phyloP scores from a whole-genome alignment of 2,113 vertebrate species.

The Nycticebus coucang region DNA sequence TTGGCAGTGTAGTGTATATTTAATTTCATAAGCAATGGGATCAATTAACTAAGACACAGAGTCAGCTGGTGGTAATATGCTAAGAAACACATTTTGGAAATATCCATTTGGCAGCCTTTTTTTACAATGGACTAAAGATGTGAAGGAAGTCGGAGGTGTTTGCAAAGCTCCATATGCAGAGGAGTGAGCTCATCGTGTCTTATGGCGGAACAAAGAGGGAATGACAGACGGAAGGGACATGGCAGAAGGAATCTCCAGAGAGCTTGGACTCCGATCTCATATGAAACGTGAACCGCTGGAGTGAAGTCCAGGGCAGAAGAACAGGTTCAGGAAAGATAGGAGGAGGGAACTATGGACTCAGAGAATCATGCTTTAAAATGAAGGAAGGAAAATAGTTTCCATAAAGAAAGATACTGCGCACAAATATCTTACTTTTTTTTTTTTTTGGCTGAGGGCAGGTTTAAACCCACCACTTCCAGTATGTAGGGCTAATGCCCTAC shows the following conservation, averaged over 20 bases:
- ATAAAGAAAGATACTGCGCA: not conserved
- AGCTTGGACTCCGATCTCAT: not conserved
- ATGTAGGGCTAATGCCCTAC: too few species aligned
- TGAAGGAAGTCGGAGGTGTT: not conserved
- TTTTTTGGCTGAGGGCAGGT: too few species aligned
- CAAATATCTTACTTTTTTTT: not conserved
- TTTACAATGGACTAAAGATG: not conserved
- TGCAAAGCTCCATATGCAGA: not conserved
- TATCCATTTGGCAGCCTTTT: not conserved
- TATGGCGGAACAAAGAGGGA: not conserved
- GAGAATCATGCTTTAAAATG: not conserved
- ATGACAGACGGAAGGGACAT: not conserved
- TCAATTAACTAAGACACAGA: not conserved
- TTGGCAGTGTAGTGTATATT: not conserved
- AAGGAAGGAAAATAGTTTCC: not conserved
- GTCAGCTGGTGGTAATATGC: not conserved
- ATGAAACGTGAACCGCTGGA: too few species aligned
- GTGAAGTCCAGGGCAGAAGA: not conserved
- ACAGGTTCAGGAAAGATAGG: not conserved
- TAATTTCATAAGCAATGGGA: not conserved
- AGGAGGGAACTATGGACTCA: not conserved
- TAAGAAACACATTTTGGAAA: not conserved
- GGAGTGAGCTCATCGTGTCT: too few species aligned
- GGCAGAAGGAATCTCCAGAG: not conserved
- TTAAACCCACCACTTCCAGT: too few species aligned